These are phyloP conservation scores for Microchrysa polita DNA, from an alignment of 2,888 invertebrate species.

Conservation along the genomic window DNA sequence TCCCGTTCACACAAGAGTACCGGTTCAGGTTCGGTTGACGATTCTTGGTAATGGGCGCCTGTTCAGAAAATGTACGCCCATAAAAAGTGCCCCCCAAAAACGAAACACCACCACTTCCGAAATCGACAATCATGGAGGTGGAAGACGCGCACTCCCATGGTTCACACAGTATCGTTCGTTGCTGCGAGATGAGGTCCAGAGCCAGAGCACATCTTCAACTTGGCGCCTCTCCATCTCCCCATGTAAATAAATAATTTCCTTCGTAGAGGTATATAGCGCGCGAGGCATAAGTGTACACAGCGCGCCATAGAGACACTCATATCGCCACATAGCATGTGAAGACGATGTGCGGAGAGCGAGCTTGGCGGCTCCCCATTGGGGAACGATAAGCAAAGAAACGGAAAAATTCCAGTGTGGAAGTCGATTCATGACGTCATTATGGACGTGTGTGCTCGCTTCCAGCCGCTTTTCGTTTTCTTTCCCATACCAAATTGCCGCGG, in stretches of 20 bases:
- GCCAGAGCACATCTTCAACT: slow-evolving; percentile 16
- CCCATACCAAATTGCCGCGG: neutral
- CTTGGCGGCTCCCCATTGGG: slow-evolving; percentile 16
- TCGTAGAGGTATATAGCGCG: slow-evolving; percentile 14
- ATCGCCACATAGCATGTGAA: slow-evolving; percentile 31
- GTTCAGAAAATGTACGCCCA: slow-evolving; percentile 45
- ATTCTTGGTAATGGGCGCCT: slow-evolving; percentile 6
- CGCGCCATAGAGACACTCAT: slow-evolving; percentile 34
- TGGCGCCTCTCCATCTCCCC: slow-evolving; percentile 16
- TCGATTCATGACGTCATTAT: slow-evolving; percentile 34
- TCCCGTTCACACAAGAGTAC: neutral
- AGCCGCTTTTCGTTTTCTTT: slow-evolving; percentile 39
- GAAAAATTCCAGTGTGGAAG: slow-evolving; percentile 30
- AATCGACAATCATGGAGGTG: slow-evolving; percentile 5
- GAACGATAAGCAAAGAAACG: slow-evolving; percentile 1
- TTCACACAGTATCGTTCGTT: neutral
- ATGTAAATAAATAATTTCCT: slow-evolving; percentile 43
- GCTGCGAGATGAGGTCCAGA: slow-evolving; percentile 29
- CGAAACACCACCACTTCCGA: neutral
- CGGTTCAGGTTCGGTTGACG: slow-evolving; percentile 16
- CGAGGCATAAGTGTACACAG: neutral
- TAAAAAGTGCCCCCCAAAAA: slow-evolving; percentile 26
- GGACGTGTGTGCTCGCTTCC: slow-evolving; percentile 41
- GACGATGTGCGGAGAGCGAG: slow-evolving; percentile 24
- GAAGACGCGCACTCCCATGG: slow-evolving; percentile 31